Conservation (phyloP, 2,113 vertebrate species). For the Oncorhynchus clarkii region DNA sequence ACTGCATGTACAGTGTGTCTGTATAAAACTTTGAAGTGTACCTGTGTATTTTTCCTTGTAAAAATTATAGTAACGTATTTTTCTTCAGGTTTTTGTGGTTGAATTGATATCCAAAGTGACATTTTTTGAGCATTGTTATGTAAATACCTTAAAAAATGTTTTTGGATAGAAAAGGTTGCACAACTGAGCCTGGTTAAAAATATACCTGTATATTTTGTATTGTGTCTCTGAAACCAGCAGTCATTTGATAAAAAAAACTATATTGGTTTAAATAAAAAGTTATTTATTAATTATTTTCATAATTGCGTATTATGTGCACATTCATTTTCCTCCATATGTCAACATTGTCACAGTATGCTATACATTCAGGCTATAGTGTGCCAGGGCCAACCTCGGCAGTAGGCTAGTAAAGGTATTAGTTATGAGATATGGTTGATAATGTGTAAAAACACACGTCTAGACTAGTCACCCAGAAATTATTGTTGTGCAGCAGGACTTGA, state of each 20-base stretch:
- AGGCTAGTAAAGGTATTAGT: too few species aligned
- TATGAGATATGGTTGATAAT: too few species aligned
- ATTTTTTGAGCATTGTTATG: constrained; percentile 83
- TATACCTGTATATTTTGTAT: constrained; percentile 75
- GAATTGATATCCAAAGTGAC: constrained; percentile 88
- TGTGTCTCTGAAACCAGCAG: constrained; percentile 61
- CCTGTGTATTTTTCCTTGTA: constrained; percentile 91
- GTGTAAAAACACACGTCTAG: too few species aligned
- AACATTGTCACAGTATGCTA: too few species aligned
- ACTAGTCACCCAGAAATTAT: too few species aligned
- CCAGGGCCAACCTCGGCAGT: too few species aligned
- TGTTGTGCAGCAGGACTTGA: too few species aligned
- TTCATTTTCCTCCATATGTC: neutral
- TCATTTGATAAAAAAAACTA: constrained; percentile 38
- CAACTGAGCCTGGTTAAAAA: constrained; percentile 92
- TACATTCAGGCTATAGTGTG: too few species aligned
- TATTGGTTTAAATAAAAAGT: constrained; percentile 10
- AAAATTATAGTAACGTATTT: constrained; percentile 99
- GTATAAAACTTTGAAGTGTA: constrained; percentile 86
- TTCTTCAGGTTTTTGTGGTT: constrained; percentile 84
- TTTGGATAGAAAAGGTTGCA: constrained; percentile 91
- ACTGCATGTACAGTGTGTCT: constrained; percentile 70
- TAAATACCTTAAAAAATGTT: constrained; percentile 79
- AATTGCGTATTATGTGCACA: neutral
- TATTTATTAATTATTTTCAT: neutral